Conservation (phyloP, 1,140 invertebrate species). For the Steinernema khuongi region DNA sequence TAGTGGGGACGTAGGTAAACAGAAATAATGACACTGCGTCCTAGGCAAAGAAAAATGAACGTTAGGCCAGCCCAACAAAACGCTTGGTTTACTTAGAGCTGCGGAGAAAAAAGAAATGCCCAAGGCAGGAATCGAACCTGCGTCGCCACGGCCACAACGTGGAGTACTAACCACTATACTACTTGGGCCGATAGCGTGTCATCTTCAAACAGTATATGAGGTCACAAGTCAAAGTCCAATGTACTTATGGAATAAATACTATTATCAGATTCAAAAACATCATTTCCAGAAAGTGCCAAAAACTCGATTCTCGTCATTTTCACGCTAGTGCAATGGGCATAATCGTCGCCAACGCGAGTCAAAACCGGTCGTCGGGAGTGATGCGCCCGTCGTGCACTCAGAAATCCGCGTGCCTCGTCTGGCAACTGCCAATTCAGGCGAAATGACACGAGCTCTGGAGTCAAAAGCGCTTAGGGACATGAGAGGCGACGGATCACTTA, state of each 20-base stretch:
- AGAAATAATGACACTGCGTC: too few species aligned
- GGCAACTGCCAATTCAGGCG: slow-evolving; percentile 8
- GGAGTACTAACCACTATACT: slow-evolving; percentile 47
- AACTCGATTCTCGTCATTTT: neutral
- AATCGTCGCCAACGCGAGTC: neutral
- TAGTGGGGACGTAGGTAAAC: too few species aligned
- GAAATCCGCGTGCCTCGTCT: neutral
- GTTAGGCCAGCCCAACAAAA: too few species aligned
- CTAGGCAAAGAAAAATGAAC: too few species aligned
- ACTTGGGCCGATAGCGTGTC: slow-evolving; percentile 32
- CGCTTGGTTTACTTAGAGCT: too few species aligned
- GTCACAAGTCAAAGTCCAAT: neutral
- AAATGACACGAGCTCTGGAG: too few species aligned
- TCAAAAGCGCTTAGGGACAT: neutral
- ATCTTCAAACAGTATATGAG: neutral
- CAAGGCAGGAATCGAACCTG: slow-evolving; percentile 41
- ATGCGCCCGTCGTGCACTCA: neutral
- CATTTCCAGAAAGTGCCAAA: too few species aligned
- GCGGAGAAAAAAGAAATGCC: neutral
- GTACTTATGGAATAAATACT: too few species aligned
- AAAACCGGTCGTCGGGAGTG: slow-evolving; percentile 3
- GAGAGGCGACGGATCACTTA: neutral
- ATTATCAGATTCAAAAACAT: too few species aligned
- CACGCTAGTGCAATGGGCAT: neutral
- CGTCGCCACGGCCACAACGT: slow-evolving; percentile 46